Conservation (phyloP, 1,140 invertebrate genomes). For the Scaptodrosophila lebanonensis region DNA sequence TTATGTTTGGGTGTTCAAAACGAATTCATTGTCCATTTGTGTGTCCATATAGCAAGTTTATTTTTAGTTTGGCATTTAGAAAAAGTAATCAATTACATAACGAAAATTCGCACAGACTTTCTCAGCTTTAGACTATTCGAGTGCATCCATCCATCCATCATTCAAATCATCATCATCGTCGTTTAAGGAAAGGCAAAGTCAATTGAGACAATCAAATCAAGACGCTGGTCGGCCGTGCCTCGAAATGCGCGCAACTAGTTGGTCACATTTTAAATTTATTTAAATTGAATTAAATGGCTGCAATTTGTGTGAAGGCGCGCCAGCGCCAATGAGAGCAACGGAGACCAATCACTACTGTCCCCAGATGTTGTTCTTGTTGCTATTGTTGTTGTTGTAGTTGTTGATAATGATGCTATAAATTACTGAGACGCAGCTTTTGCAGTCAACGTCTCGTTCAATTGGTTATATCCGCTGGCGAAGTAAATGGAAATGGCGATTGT, state of each 20-base stretch:
- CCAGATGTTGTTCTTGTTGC: conserved; percentile 17
- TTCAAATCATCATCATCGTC: too few species aligned
- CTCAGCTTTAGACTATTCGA: too few species aligned
- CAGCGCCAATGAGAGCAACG: conserved; percentile 40
- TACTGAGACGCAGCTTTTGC: conserved; percentile 43
- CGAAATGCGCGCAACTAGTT: too few species aligned
- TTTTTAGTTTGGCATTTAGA: too few species aligned
- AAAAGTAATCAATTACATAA: too few species aligned
- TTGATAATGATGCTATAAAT: conserved; percentile 57
- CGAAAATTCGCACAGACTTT: too few species aligned
- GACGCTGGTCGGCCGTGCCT: conserved; percentile 19
- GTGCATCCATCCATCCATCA: too few species aligned
- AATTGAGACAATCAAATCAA: conserved; percentile 33
- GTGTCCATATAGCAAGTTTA: too few species aligned
- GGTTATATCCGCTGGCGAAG: conserved; percentile 55
- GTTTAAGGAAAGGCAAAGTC: conserved; percentile 35
- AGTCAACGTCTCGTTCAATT: conserved; percentile 51
- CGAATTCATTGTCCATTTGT: too few species aligned
- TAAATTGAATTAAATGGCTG: conserved; percentile 74
- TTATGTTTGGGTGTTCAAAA: too few species aligned
- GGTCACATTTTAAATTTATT: conserved; percentile 71
- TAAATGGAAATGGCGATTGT: conserved; percentile 60
- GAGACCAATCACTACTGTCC: too few species aligned
- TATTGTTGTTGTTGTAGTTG: conserved; percentile 5
- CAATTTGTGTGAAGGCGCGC: conserved; percentile 64